Percentiles rank a stretch among this genome's conserved stretches.
phyloP scores from a whole-genome alignment of 2,888 invertebrate species.

The Apamea monoglypha region DNA sequence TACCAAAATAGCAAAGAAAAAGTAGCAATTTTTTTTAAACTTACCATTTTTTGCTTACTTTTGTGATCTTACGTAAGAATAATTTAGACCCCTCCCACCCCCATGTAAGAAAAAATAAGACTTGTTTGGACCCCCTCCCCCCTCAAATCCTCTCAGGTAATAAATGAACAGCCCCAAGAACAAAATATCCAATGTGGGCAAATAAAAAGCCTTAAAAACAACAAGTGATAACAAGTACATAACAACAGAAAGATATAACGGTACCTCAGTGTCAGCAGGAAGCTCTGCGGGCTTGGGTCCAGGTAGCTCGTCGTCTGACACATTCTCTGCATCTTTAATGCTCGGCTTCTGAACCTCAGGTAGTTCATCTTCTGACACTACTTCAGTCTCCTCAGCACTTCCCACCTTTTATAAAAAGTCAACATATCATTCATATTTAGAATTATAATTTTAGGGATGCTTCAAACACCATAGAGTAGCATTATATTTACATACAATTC shows the following conservation, averaged over 20 bases:
- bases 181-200: neutral
- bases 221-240: neutral
- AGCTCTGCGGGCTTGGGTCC: conserved; percentile 93
- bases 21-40: no score
- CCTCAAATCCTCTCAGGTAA: no score
- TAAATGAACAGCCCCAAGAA: no score
- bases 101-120: no score
- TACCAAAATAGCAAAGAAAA: no score
- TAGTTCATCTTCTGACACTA: conserved; percentile 95
- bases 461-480: neutral
- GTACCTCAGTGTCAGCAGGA: conserved; percentile 93
- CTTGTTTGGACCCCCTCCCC: no score
- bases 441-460: neutral
- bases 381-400: conserved; percentile 94
- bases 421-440: conserved; percentile 16
- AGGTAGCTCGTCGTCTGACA: conserved; percentile 94
- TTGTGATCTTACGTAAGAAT: no score
- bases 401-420: conserved; percentile 76
- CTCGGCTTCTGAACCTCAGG: conserved; percentile 93
- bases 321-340: conserved; percentile 95
- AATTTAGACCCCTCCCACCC: no score
- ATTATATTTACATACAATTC: neutral
- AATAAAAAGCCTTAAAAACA: neutral
- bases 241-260: neutral
- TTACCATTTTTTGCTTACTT: no score